These are phyloP conservation scores for Drosophila rufa DNA, from an alignment of 1,140 invertebrate species.

Conservation along the genomic window DNA sequence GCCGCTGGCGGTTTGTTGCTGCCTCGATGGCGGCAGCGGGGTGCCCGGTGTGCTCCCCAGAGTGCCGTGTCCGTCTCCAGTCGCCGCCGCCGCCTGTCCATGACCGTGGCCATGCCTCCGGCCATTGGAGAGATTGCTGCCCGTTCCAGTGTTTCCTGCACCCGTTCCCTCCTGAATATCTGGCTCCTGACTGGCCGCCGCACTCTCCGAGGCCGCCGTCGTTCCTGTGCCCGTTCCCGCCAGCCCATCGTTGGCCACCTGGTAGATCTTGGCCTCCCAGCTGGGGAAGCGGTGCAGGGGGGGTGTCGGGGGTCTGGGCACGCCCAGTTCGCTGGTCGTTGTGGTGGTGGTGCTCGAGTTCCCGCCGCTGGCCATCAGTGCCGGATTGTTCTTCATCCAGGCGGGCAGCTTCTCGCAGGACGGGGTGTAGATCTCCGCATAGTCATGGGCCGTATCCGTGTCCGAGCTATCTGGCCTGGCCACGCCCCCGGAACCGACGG, in stretches of 20 bases:
- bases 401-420: slow-evolving; percentile 89
- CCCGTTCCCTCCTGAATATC: slow-evolving; percentile 65
- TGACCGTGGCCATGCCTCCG: slow-evolving; percentile 26
- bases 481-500: slow-evolving; percentile 61
- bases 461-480: slow-evolving; percentile 87
- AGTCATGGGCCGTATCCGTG: slow-evolving; percentile 93
- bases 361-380: slow-evolving; percentile 85
- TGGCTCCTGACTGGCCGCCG: slow-evolving; percentile 44
- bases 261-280: slow-evolving; percentile 98
- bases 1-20: slow-evolving; percentile 86
- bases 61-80: slow-evolving; percentile 41
- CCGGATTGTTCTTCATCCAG: slow-evolving; percentile 86
- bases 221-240: slow-evolving; percentile 54
- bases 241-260: slow-evolving; percentile 94
- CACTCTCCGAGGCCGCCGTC: slow-evolving; percentile 41
- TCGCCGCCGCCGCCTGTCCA: slow-evolving; percentile 2
- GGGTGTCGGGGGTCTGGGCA: slow-evolving; percentile 93
- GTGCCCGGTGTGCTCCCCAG: slow-evolving; percentile 68
- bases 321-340: slow-evolving; percentile 85
- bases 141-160: slow-evolving; percentile 5
- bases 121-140: slow-evolving; percentile 29
- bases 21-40: slow-evolving; percentile 84
- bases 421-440: slow-evolving; percentile 97
- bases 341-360: slow-evolving; percentile 86
- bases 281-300: slow-evolving; percentile 95